Evolutionary conservation across 2,888 invertebrate genomes (phyloP), one percentile per base, ranked within the genome.

Genomic region (Megaustenia siamemsis): DNA sequence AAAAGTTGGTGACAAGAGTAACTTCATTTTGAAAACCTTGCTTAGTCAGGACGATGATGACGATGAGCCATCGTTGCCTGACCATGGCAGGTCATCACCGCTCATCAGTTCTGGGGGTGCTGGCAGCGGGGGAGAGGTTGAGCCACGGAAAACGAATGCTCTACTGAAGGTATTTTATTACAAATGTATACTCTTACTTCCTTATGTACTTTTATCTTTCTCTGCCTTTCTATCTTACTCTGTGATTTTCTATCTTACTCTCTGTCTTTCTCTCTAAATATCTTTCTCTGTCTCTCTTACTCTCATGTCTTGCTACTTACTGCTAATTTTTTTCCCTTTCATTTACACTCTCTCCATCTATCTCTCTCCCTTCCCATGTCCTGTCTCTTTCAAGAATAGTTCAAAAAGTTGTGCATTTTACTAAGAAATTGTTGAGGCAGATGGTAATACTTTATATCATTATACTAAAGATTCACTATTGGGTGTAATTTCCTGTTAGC

Each of bases 1-100:
- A 10, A 84, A 80, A 8, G 68, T 73, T 12, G 86, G 83, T 40
- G 87, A 88, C 32, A 89, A 89, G 63, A 88, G 89, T 60, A 92
- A 93, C 87, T 79, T 89, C 53, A 90, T 94, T 85, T 90, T 95
- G 63, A 94, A 94, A 87, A 95, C 95, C 86, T 93, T 96, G 92
- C 94, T 96, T 88, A 96, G 96, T 91, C 96, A 96, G 91, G 95
- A 95, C 83, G 96, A 96, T 89, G 95, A 95, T 76, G n/a, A n/a
- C n/a, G 95, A 95, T 77, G 96, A 95, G 76, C 79, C 75, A 0
- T 79, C 82, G n/a, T 84, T 85, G 66, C 86, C 86, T 80, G 87
- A 87, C 38, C 43, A 43, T 40, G 38, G 49, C 32, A 83, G 79
- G 84, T 81, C 85, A 71, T 87, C 86, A 1, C 2, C 83, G 0